Evolutionary conservation across 2,888 invertebrate genomes (phyloP).

Genomic region (Acronicta leporina): DNA sequence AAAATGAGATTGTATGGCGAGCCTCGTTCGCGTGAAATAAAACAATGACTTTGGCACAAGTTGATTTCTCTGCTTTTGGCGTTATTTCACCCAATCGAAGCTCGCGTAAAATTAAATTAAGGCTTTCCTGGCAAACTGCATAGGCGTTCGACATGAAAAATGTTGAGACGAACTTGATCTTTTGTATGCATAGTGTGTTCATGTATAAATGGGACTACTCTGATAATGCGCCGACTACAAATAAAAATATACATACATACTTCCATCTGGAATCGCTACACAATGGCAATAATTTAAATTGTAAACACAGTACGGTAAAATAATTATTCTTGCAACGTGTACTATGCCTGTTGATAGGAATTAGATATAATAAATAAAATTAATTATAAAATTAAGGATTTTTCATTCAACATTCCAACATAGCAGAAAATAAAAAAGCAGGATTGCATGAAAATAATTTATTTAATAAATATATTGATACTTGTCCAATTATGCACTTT

Average conservation of each 20-base stretch:
- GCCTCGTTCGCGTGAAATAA: constrained; percentile 81
- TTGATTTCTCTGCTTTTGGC: constrained; percentile 65
- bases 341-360: constrained; percentile 87
- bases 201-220: constrained; percentile 56
- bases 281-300: constrained; percentile 62
- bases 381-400: constrained; percentile 76
- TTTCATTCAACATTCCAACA: constrained; percentile 59
- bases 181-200: constrained; percentile 69
- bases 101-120: constrained; percentile 76
- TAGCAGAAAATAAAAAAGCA: constrained; percentile 39
- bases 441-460: constrained; percentile 51
- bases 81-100: constrained; percentile 79
- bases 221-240: constrained; percentile 58
- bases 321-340: constrained; percentile 86
- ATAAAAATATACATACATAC: constrained; percentile 34
- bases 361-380: constrained; percentile 88
- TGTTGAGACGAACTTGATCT: constrained; percentile 56
- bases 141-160: constrained; percentile 69
- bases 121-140: constrained; percentile 81
- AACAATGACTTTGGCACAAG: constrained; percentile 61
- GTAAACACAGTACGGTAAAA: constrained; percentile 75
- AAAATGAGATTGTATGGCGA: constrained; percentile 73
- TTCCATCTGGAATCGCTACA: constrained; percentile 56
- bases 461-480: constrained; percentile 41
- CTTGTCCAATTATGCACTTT: constrained; percentile 19